A percentile compares a stretch with the other conserved stretches of the same genome.
Evolutionary conservation across 2,113 vertebrate genomes (phyloP).

Genomic region (Anguilla rostrata): DNA sequence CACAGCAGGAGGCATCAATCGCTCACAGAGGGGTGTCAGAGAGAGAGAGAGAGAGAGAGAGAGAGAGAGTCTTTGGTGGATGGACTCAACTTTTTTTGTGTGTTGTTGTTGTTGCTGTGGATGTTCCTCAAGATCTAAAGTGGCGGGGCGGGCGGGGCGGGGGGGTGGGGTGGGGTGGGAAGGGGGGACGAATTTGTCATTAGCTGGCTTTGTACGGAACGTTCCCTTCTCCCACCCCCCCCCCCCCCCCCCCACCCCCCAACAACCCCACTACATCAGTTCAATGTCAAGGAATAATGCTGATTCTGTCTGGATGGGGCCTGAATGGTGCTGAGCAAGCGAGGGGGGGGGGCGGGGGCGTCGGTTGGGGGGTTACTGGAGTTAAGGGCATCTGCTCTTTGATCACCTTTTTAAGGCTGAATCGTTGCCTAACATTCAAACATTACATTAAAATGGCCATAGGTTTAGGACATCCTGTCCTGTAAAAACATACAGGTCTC

Average conservation of each 20-base stretch:
- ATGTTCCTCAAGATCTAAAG: constrained; percentile 28
- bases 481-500: background rate
- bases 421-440: background rate
- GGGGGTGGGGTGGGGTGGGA: no score
- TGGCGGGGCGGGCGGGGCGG: no score
- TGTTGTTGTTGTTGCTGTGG: constrained; percentile 32
- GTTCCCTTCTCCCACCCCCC: background rate
- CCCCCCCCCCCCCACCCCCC: constrained; percentile 8
- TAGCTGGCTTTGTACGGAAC: constrained; percentile 6
- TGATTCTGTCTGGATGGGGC: background rate
- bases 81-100: background rate
- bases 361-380: background rate
- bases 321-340: background rate
- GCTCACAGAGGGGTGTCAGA: constrained; percentile 44
- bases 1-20: constrained; percentile 57
- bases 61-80: constrained; percentile 10
- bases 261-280: constrained; percentile 22
- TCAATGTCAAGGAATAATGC: constrained; percentile 39
- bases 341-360: no score
- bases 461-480: background rate
- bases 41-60: constrained; percentile 29
- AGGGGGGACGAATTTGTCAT: constrained; percentile 22
- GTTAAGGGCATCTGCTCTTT: background rate
- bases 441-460: background rate
- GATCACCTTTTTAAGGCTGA: background rate